phyloP scores from a whole-genome alignment of 35 echinoderm and acorn worm genomes.

The Ophiothrix spiculata region DNA sequence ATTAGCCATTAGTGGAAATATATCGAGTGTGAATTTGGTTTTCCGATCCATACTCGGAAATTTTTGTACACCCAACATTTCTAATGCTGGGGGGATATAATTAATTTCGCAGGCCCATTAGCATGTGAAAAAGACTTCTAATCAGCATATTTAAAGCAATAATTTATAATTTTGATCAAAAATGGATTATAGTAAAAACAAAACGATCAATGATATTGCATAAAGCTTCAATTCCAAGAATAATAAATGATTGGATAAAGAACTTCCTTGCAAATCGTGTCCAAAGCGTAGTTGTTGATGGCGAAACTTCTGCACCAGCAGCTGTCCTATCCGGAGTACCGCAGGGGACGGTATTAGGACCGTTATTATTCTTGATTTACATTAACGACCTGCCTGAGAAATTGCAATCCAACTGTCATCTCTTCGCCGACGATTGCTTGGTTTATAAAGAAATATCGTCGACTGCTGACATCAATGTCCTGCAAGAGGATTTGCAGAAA shows the following conservation, averaged over 20 bases:
- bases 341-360: slow-evolving; percentile 42
- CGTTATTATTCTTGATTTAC: slow-evolving; percentile 22
- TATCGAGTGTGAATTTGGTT: no score
- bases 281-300: slow-evolving; percentile 44
- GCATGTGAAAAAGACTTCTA: no score
- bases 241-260: slow-evolving; percentile 37
- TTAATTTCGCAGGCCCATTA: no score
- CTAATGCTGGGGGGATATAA: no score
- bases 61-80: no score
- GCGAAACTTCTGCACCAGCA: background rate
- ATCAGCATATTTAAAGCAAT: no score
- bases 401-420: background rate
- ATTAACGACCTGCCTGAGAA: slow-evolving; percentile 47
- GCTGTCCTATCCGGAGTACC: slow-evolving; percentile 3
- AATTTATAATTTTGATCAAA: no score
- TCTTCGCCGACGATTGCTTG: slow-evolving; percentile 55
- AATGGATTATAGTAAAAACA: no score
- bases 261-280: slow-evolving; percentile 17
- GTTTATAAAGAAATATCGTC: slow-evolving; percentile 19
- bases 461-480: slow-evolving; percentile 6
- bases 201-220: no score
- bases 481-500: slow-evolving; percentile 36
- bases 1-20: no score
- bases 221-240: no score
- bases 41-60: no score